Base-by-base conservation (phyloP, 2,113 vertebrate species). In the Anoura caudifer region DNA sequence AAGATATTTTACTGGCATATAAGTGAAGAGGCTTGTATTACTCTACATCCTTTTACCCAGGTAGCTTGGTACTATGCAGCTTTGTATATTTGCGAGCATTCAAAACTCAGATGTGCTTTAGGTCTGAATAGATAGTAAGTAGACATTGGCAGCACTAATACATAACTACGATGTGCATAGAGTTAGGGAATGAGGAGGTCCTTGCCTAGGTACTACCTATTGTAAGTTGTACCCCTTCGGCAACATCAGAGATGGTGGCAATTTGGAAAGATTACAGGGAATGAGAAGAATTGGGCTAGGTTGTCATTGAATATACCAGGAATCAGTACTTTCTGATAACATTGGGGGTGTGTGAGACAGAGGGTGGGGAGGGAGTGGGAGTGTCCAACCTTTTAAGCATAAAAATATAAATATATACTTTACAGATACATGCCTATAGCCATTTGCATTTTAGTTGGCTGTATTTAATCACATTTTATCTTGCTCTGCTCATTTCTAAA, bases 401-500 rank as follows among this genome's bases (percentile, higher is more conserved):
- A 87, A 87, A 93, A 65, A 50, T 82, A 50, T 75, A 93, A 86
- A 75, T 84, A 80, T n/a, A 7, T 54, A 80, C 79, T 85, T 90
- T 56, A 73, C 14, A 80, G 76, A 73, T 61, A 87, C 50, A 86
- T 87, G 70, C 86, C 77, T 92, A 72, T 13, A 93, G 41, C 75
- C 56, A 87, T 81, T 91, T 95, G 77, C 11, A 63, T 72, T 90
- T 93, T 94, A 87, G n/a, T 92, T 96, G 73, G 63, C 26, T 89
- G n/a, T 85, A 76, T 43, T 95, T 92, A 85, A 84, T 72, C 59
- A 93, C 38, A 87, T 82, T 82, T 72, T 95, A 79, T 80, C 88
- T 92, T 97, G 45, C 26, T 84, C 52, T 86, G n/a, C 94, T 94
- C 79, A 89, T 76, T 96, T 95, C 85, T 72, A 94, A 94, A 83